phyloP scores from a whole-genome alignment of 2,797 vertebrate species.

The Leuciscus waleckii region DNA sequence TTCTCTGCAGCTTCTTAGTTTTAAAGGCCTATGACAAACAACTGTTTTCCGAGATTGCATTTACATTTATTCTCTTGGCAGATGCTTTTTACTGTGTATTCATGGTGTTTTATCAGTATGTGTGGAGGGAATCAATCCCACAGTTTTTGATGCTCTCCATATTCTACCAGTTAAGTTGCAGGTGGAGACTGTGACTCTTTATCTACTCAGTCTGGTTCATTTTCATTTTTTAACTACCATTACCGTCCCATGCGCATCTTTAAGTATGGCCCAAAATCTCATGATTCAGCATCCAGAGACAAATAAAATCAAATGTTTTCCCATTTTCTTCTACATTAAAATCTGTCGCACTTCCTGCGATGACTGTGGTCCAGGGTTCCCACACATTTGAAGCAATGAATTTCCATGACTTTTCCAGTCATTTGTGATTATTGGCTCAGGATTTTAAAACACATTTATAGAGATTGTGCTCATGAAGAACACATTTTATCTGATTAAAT shows the following conservation, averaged over 20 bases:
- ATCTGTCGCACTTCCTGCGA: not conserved
- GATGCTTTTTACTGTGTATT: not conserved
- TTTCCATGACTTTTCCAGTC: not conserved
- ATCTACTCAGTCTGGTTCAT: not conserved
- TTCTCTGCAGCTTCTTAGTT: conserved; percentile 16
- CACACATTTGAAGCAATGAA: not conserved
- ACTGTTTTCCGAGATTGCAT: not conserved
- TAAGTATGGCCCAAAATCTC: not conserved
- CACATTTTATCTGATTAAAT: not conserved
- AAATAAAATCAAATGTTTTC: not conserved
- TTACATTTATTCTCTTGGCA: not conserved
- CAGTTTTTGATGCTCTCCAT: not conserved
- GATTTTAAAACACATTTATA: not conserved
- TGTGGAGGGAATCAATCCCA: not conserved
- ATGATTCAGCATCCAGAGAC: not conserved
- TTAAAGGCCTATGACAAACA: conserved; percentile 16
- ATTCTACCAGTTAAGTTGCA: not conserved
- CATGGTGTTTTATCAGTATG: not conserved
- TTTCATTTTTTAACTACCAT: not conserved
- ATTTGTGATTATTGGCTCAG: not conserved
- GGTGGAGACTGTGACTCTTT: not conserved
- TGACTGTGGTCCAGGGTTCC: not conserved
- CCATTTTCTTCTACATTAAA: not conserved
- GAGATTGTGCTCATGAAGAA: not conserved
- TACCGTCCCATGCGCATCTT: not conserved